These are phyloP conservation scores for Danio tinwini DNA, from an alignment of 2,797 vertebrate genomes.

Conservation along the genomic window DNA sequence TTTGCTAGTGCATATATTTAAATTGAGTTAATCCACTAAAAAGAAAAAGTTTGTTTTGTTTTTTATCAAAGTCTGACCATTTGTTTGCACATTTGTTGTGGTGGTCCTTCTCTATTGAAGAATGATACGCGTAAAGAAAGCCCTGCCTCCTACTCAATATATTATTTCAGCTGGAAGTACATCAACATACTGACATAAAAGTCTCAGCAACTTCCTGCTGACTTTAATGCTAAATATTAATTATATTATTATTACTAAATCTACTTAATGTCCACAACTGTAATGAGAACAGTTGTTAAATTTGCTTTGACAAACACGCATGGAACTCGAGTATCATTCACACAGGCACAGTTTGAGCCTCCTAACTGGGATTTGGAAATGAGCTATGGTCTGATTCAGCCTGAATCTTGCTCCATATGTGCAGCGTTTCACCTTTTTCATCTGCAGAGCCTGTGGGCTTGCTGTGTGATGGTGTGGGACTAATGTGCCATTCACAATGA, in stretches of 20 bases:
- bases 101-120: no score
- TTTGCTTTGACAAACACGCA: slow-evolving; percentile 10
- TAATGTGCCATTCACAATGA: slow-evolving; percentile 52
- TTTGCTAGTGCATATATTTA: no score
- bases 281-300: background rate
- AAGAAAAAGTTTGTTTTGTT: no score
- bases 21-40: no score
- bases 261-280: background rate
- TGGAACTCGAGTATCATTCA: slow-evolving; percentile 24
- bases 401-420: slow-evolving; percentile 48
- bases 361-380: slow-evolving; percentile 27
- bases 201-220: no score
- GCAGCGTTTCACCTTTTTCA: slow-evolving; percentile 38
- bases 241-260: background rate
- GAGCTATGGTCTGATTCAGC: slow-evolving; percentile 45
- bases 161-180: no score
- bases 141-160: no score
- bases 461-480: slow-evolving; percentile 50
- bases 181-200: no score
- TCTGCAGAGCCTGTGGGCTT: slow-evolving; percentile 43
- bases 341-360: background rate
- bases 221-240: no score
- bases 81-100: no score
- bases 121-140: no score
- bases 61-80: no score